Percentiles rank a stretch among this genome's conserved stretches.
These are phyloP conservation scores for Orientallactaga bullata DNA, from an alignment of 2,113 vertebrate genomes.

Conservation along the genomic window DNA sequence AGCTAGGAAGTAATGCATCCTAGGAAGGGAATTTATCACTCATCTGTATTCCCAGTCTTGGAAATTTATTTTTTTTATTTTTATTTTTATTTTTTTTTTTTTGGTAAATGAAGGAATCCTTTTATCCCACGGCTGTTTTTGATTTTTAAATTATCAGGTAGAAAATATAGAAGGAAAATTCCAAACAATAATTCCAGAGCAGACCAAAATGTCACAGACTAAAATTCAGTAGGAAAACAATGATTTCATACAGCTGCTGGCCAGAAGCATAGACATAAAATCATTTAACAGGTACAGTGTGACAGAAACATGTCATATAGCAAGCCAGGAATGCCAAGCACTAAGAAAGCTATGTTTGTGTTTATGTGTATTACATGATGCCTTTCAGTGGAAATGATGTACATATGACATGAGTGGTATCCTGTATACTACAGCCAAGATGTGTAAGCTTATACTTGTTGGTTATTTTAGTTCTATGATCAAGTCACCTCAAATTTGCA, in stretches of 20 bases:
- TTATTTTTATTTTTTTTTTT: neutral
- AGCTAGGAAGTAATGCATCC: neutral
- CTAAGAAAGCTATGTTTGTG: neutral
- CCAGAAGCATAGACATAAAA: neutral
- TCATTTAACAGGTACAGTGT: neutral
- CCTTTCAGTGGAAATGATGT: neutral
- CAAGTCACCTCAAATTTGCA: neutral
- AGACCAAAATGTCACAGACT: neutral
- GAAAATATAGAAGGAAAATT: neutral
- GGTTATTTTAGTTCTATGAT: neutral
- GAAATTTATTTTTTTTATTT: neutral
- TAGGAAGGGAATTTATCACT: neutral
- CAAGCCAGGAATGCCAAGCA: neutral
- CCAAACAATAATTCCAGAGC: neutral
- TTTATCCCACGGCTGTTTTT: neutral
- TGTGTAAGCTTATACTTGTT: neutral
- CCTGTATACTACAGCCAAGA: neutral
- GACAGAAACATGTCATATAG: neutral
- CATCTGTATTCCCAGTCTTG: neutral
- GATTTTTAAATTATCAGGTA: neutral
- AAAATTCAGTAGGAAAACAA: conserved; percentile 28
- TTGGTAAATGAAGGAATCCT: neutral
- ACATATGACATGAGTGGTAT: neutral
- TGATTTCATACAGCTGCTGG: neutral
- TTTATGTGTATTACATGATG: neutral